These are phyloP conservation scores for Chiridota heheva DNA, from an alignment of 35 echinoderm and acorn worm species.

Conservation along the genomic window DNA sequence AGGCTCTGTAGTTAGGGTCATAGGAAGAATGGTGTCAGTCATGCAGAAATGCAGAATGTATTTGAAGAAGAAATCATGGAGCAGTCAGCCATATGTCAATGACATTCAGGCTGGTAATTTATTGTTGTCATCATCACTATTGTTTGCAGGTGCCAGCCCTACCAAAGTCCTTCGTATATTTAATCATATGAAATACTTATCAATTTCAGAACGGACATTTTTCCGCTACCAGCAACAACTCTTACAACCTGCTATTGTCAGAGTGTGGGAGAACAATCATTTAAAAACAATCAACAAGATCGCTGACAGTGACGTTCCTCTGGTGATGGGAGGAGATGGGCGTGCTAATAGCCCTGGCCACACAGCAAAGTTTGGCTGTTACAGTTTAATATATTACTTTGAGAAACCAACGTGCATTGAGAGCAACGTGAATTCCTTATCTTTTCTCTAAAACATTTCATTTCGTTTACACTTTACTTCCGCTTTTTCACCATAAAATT, in stretches of 20 bases:
- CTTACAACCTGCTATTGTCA: slow-evolving; percentile 35
- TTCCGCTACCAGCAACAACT: not conserved
- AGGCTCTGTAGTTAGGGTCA: no score
- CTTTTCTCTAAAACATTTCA: no score
- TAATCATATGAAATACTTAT: not conserved
- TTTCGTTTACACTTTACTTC: no score
- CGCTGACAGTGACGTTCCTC: no score
- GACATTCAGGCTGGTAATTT: slow-evolving; percentile 28
- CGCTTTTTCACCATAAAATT: no score
- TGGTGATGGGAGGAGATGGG: slow-evolving; percentile 14
- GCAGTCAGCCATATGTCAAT: slow-evolving; percentile 5
- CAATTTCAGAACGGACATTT: slow-evolving; percentile 22
- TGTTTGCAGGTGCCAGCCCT: slow-evolving; percentile 40
- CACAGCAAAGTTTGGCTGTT: slow-evolving; percentile 32
- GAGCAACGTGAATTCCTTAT: no score
- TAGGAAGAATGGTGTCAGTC: not conserved
- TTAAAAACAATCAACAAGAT: no score
- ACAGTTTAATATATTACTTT: slow-evolving; percentile 17
- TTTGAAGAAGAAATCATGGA: not conserved
- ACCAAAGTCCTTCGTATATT: slow-evolving; percentile 14
- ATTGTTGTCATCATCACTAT: slow-evolving; percentile 6
- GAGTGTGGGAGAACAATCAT: not conserved
- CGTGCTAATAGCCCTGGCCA: slow-evolving; percentile 37
- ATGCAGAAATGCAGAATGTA: not conserved
- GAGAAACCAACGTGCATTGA: no score